phyloP scores from a whole-genome alignment of 2,888 invertebrate species.

The Andrena bucephala region DNA sequence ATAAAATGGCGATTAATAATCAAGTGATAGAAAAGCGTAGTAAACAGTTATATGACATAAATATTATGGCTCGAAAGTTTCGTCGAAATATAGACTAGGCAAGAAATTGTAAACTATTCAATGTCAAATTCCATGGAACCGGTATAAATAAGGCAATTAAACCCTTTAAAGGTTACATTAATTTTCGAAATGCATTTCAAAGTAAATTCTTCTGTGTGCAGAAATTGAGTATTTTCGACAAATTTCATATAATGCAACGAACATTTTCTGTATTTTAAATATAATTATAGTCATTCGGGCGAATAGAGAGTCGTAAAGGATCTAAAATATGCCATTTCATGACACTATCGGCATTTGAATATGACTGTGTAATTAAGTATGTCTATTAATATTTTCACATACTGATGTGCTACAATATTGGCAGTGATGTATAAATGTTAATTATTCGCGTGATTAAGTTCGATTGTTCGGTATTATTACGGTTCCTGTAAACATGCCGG shows the following conservation, averaged over 20 bases:
- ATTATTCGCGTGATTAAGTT: conserved; percentile 24
- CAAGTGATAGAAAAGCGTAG: too few relatives aligned
- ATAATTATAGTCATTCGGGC: not conserved
- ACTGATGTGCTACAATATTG: conserved; percentile 2
- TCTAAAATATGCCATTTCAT: not conserved
- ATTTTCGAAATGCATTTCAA: too few relatives aligned
- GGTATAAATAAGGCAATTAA: too few relatives aligned
- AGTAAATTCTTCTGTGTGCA: not conserved
- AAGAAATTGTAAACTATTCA: too few relatives aligned
- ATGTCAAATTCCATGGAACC: too few relatives aligned
- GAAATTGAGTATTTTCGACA: not conserved
- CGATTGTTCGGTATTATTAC: conserved; percentile 26
- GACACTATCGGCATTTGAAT: conserved; percentile 5
- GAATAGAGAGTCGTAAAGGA: not conserved
- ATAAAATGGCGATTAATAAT: too few relatives aligned
- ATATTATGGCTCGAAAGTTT: too few relatives aligned
- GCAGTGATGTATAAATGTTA: conserved; percentile 16
- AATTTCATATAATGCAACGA: not conserved
- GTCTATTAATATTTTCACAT: conserved; percentile 16
- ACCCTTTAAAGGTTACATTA: not conserved
- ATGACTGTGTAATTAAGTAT: not conserved
- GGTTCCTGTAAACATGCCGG: not conserved
- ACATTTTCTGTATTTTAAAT: not conserved
- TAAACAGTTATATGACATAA: too few relatives aligned
- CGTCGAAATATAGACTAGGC: too few relatives aligned